phyloP scores from a whole-genome alignment of 2,797 vertebrate species.

The Mormyrops boulengeri region DNA sequence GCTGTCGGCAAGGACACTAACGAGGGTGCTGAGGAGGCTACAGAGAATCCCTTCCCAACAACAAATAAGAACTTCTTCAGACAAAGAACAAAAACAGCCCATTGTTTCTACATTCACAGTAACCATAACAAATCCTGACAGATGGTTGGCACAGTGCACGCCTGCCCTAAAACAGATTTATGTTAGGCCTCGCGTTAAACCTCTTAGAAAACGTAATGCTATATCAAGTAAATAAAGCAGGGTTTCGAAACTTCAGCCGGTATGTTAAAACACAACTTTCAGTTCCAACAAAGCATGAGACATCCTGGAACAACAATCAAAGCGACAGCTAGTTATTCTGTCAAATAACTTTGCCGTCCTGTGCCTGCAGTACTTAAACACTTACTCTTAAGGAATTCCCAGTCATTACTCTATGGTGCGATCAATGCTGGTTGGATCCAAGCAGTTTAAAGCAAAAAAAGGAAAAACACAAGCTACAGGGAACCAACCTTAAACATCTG shows the following conservation, averaged over 20 bases:
- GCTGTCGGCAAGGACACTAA: not conserved
- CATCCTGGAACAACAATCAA: not conserved
- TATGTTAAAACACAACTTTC: not conserved
- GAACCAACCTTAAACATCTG: slow-evolving; percentile 6
- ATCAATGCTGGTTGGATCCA: not conserved
- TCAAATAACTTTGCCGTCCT: not conserved
- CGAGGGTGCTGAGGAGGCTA: not conserved
- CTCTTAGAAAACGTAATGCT: not conserved
- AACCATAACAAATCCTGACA: not conserved
- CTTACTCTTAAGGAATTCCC: not conserved
- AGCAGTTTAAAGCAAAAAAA: not conserved
- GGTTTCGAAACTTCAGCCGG: not conserved
- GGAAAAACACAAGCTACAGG: not conserved
- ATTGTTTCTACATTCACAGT: not conserved
- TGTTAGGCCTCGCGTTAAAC: not conserved
- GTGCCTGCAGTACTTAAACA: not conserved
- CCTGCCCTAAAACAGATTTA: not conserved
- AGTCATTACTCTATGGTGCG: not conserved
- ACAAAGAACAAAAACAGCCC: slow-evolving; percentile 6
- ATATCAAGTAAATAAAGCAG: not conserved
- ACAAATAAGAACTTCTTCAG: not conserved
- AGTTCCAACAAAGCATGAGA: not conserved
- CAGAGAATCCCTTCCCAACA: not conserved
- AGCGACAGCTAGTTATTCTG: not conserved
- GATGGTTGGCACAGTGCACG: not conserved